Base-by-base conservation (phyloP, 2,888 invertebrate species). In the Fragum sueziense region DNA sequence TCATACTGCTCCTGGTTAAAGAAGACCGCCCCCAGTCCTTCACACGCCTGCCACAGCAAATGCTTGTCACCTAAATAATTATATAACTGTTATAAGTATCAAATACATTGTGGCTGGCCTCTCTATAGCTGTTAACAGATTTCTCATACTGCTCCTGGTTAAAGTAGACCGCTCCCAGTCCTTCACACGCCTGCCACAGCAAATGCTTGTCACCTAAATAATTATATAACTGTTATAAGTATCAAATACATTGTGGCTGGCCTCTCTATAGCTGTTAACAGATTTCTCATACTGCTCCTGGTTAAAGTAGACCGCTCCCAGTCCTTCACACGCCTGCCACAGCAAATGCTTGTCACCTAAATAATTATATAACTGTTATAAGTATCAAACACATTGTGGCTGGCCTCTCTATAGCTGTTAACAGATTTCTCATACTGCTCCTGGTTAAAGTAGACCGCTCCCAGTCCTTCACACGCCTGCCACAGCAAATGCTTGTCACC, bases 311-410 rank as follows among this genome's bases (percentile, higher is more conserved):
- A 88, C 86, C 61, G 86, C 82, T 1, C 87, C 89, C 1, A 88
- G 75, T 14, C 88, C 87, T 73, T 89, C 89, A 9, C 80, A 71
- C 4, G 86, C 86, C 76, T 89, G 89, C 89, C 89, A 89, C 54
- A 82, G 81, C 54, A 88, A 85, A 29, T 87, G 84, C 14, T 51
- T 76, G 76, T 89, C 89, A 74, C 79, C 89, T 89, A 65, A 20
- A 75, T 74, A 29, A 11, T 27, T n/a, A n/a, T n/a, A n/a, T n/a
- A n/a, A n/a, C n/a, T n/a, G n/a, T n/a, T n/a, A n/a, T n/a, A n/a
- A n/a, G n/a, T 20, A 37, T 34, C 62, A 31, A 31, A 33, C 11
- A 62, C 22, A 33, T 9, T 1, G 3, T 22, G 41, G 37, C n/a
- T 22, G 22, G 37, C 34, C n/a, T 65, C 65, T 20, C 34, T 33